phyloP scores from a whole-genome alignment of 2,113 vertebrate species.

The Vidua chalybeata region DNA sequence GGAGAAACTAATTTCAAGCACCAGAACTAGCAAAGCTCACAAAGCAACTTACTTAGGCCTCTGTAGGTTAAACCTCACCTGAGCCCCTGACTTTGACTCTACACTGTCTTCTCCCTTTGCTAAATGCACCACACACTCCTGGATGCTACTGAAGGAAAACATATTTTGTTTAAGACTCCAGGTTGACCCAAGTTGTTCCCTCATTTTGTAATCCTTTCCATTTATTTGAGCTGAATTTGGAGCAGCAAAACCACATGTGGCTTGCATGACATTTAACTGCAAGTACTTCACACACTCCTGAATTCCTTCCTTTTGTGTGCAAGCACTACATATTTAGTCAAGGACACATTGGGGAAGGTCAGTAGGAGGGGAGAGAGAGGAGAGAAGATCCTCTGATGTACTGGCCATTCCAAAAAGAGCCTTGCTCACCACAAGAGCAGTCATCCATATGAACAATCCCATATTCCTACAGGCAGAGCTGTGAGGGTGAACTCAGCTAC shows the following conservation, averaged over 20 bases:
- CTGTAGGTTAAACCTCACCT: not conserved
- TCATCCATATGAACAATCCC: not conserved
- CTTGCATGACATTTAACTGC: conserved; percentile 61
- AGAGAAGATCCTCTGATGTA: not conserved
- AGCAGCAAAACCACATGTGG: conserved; percentile 63
- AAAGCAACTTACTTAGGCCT: not conserved
- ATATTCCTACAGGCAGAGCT: not conserved
- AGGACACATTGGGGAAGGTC: conserved; percentile 17
- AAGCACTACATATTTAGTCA: conserved; percentile 13
- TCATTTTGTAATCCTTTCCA: conserved; percentile 61
- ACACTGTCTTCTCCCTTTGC: not conserved
- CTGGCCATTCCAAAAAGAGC: not conserved
- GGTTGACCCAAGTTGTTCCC: conserved; percentile 49
- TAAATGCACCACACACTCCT: not conserved
- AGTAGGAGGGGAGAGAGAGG: not conserved
- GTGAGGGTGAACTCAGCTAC: not conserved
- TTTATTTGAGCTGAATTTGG: conserved; percentile 52
- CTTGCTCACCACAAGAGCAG: not conserved
- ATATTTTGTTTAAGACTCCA: conserved; percentile 22
- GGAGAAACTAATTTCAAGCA: not conserved
- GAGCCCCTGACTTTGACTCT: not conserved
- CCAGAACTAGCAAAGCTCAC: not conserved
- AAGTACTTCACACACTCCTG: conserved; percentile 47
- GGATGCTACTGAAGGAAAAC: conserved; percentile 34
- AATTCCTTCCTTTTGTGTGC: conserved; percentile 64